These are phyloP conservation scores for Lithobates sylvaticus DNA, from an alignment of 2,797 vertebrate genomes.

Conservation along the genomic window DNA sequence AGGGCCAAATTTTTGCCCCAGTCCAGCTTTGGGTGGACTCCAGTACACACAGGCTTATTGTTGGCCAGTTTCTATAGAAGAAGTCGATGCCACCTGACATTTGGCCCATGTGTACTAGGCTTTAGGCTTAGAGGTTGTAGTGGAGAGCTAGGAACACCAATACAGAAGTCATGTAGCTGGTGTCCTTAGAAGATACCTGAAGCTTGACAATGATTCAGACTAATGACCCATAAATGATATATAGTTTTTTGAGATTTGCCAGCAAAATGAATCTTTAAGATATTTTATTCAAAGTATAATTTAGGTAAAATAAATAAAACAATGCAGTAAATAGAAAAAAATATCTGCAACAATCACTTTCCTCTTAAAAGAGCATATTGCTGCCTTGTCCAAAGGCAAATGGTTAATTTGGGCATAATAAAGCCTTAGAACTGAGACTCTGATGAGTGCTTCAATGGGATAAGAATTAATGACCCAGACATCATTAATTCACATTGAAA, in stretches of 20 bases:
- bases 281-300: background rate
- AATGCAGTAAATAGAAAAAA: background rate
- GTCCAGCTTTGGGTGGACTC: too few species aligned
- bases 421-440: conserved; percentile 33
- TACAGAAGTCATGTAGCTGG: background rate
- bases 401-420: conserved; percentile 49
- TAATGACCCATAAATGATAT: background rate
- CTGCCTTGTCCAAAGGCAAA: conserved; percentile 30
- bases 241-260: background rate
- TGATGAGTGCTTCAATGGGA: conserved; percentile 55
- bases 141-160: background rate
- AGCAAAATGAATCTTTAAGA: background rate
- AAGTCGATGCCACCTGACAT: too few species aligned
- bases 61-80: too few species aligned
- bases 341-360: background rate
- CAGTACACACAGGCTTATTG: too few species aligned
- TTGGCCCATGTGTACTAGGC: too few species aligned
- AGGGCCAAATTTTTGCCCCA: too few species aligned
- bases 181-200: background rate
- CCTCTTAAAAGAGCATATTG: conserved; percentile 20
- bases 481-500: conserved; percentile 63
- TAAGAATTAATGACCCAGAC: conserved; percentile 62
- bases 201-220: background rate
- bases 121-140: too few species aligned
- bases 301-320: background rate